A percentile compares a stretch with the other conserved stretches of the same genome.
Conservation (phyloP, 1,140 invertebrate genomes). For the Diorhabda elongata region DNA sequence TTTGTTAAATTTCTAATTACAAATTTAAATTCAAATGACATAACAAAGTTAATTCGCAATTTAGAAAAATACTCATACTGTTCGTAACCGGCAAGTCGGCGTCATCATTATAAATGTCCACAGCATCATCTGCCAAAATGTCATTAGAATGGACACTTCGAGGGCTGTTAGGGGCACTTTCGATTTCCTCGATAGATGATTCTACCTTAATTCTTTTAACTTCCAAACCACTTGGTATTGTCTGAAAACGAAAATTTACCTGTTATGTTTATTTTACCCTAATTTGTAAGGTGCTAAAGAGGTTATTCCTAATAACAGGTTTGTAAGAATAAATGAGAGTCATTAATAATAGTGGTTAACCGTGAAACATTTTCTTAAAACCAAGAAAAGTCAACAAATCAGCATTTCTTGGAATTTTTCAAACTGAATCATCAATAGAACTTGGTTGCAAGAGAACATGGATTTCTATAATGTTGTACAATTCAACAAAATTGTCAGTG, state of each 20-base stretch:
- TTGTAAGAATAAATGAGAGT: too few relatives aligned
- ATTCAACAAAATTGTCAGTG: too few relatives aligned
- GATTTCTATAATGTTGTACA: too few relatives aligned
- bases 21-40: neutral
- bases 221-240: conserved; percentile 23
- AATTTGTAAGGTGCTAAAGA: too few relatives aligned
- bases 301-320: too few relatives aligned
- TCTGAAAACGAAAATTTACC: conserved; percentile 20
- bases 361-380: too few relatives aligned
- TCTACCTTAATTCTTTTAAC: conserved; percentile 23
- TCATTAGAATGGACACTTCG: conserved; percentile 18
- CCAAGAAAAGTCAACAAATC: too few relatives aligned
- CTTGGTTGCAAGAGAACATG: too few relatives aligned
- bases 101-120: conserved; percentile 30
- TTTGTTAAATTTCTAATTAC: neutral
- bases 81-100: conserved; percentile 35
- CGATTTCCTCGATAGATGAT: conserved; percentile 17
- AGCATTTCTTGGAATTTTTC: too few relatives aligned
- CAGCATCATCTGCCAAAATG: conserved; percentile 15
- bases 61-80: conserved; percentile 25
- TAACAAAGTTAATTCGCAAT: neutral
- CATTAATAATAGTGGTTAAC: too few relatives aligned
- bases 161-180: conserved; percentile 41
- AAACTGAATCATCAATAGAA: too few relatives aligned
- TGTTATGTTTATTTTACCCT: neutral